phyloP scores from a whole-genome alignment of 2,797 vertebrate genomes.

The Bovichtus diacanthus region DNA sequence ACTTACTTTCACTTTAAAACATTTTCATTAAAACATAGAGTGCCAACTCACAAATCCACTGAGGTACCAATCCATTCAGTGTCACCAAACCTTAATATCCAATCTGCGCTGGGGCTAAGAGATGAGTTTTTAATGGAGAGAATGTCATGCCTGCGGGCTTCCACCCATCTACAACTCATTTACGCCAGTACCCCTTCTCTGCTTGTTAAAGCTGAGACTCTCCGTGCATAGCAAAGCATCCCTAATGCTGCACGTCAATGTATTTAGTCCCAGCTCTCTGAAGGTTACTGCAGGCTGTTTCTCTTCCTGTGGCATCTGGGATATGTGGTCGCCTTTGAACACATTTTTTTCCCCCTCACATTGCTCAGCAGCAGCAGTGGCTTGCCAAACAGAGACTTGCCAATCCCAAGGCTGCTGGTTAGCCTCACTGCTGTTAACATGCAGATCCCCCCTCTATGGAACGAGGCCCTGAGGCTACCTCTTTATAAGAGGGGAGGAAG shows the following conservation, averaged over 20 bases:
- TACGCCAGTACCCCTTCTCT: conserved; percentile 43
- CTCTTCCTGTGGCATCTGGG: conserved; percentile 47
- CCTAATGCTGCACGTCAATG: conserved; percentile 32
- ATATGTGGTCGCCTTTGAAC: conserved; percentile 56
- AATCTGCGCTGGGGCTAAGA: conserved; percentile 60
- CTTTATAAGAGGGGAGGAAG: conserved; percentile 51
- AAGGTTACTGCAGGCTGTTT: conserved; percentile 57
- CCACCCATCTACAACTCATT: conserved; percentile 67
- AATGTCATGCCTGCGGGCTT: conserved; percentile 73
- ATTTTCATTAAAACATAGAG: conserved; percentile 61
- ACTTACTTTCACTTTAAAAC: conserved; percentile 62
- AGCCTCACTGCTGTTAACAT: conserved; percentile 52
- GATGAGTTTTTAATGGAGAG: conserved; percentile 76
- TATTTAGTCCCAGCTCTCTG: conserved; percentile 41
- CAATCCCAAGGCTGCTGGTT: conserved; percentile 52
- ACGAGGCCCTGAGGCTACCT: conserved; percentile 10
- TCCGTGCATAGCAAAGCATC: conserved; percentile 51
- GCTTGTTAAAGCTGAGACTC: conserved; percentile 59
- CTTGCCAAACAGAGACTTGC: conserved; percentile 45
- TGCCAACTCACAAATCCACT: conserved; percentile 57
- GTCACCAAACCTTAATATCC: conserved; percentile 64
- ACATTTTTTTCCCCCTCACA: conserved; percentile 17
- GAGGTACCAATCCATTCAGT: conserved; percentile 52
- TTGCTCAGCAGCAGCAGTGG: conserved; percentile 48
- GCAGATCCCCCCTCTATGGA: conserved; percentile 14